phyloP scores from a whole-genome alignment of 64 coral and sea anemone species.

The Exaiptasia diaphana region DNA sequence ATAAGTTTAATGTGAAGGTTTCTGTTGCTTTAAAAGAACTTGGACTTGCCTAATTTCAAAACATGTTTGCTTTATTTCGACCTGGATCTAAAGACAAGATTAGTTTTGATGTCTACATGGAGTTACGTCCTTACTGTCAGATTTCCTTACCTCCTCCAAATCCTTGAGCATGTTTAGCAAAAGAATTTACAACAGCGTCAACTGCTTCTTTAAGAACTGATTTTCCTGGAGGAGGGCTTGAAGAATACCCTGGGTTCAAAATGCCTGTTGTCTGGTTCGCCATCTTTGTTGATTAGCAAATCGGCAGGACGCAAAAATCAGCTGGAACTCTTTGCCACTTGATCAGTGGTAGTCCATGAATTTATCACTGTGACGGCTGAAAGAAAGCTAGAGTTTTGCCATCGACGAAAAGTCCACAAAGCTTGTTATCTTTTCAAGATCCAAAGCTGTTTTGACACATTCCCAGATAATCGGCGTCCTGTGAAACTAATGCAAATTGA shows the following conservation, averaged over 20 bases:
- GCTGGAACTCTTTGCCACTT: background rate
- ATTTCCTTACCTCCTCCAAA: slow-evolving; percentile 72
- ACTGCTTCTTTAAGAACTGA: slow-evolving; percentile 94
- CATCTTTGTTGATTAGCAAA: background rate
- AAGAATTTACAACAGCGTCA: slow-evolving; percentile 88
- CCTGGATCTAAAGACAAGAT: no score
- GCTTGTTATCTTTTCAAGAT: background rate
- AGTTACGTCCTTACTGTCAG: no score
- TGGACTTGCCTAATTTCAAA: no score
- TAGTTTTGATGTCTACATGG: no score
- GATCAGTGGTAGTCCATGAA: background rate
- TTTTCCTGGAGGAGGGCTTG: slow-evolving; percentile 62
- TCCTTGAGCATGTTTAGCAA: slow-evolving; percentile 89
- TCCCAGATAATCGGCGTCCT: background rate
- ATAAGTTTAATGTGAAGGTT: no score
- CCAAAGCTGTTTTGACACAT: background rate
- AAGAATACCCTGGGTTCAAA: background rate
- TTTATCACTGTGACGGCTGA: background rate
- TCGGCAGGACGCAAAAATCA: background rate
- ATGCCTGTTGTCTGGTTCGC: background rate
- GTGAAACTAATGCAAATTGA: slow-evolving; percentile 1
- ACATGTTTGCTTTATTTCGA: no score
- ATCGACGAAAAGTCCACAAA: background rate
- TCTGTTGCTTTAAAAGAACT: no score
- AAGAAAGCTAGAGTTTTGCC: background rate